These are phyloP conservation scores for Araneus ventricosus DNA, from an alignment of 1,140 invertebrate species.

Conservation along the genomic window DNA sequence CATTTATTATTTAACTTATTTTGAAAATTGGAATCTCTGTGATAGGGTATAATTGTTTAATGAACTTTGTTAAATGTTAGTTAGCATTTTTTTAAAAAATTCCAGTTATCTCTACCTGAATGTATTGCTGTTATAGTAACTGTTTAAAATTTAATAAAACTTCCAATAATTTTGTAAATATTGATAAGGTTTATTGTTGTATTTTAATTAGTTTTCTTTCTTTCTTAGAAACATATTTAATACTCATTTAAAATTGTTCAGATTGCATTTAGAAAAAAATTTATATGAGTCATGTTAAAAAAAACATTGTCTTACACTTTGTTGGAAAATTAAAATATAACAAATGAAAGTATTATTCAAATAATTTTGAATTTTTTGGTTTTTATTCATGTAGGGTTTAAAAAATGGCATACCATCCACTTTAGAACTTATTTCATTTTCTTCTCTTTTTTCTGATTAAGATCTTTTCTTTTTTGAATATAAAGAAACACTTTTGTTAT, in stretches of 20 bases:
- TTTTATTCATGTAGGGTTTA: too few relatives aligned
- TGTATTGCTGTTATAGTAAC: neutral
- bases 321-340: neutral
- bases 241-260: neutral
- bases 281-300: neutral
- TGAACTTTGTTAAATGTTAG: too few relatives aligned
- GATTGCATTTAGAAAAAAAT: neutral
- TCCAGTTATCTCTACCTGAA: neutral
- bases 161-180: neutral
- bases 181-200: neutral
- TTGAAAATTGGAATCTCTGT: neutral
- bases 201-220: neutral
- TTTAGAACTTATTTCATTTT: too few relatives aligned
- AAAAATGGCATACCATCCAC: too few relatives aligned
- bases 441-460: too few relatives aligned
- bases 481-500: too few relatives aligned
- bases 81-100: neutral
- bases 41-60: too few relatives aligned
- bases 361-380: too few relatives aligned
- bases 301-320: neutral
- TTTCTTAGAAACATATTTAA: neutral
- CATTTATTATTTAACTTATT: slow-evolving; percentile 24
- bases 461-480: too few relatives aligned
- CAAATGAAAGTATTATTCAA: too few relatives aligned
- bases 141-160: neutral